phyloP scores from a whole-genome alignment of 2,888 invertebrate species.

The Tenthredo scrophulariae region DNA sequence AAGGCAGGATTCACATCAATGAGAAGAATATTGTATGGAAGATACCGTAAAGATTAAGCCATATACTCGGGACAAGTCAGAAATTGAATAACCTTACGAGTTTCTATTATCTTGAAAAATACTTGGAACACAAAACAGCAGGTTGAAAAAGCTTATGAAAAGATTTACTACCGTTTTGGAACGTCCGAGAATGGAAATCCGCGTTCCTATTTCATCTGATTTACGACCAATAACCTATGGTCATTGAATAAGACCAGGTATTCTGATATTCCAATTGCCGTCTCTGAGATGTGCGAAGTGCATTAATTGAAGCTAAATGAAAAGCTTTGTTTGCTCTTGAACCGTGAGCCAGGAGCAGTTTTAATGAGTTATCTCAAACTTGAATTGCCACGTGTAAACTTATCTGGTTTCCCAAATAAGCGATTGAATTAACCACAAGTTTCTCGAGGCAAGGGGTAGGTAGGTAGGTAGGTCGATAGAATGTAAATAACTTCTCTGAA shows the following conservation, averaged over 20 bases:
- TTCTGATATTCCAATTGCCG: neutral
- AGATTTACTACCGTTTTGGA: neutral
- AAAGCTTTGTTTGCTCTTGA: neutral
- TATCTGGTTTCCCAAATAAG: constrained; percentile 21
- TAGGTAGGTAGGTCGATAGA: neutral
- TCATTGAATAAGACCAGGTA: neutral
- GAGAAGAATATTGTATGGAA: constrained; percentile 21
- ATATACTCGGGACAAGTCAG: constrained; percentile 22
- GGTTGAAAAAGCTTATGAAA: constrained; percentile 6
- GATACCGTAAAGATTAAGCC: constrained; percentile 37
- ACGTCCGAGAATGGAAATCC: constrained; percentile 1
- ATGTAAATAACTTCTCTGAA: constrained; percentile 38
- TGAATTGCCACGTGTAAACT: neutral
- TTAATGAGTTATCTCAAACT: neutral
- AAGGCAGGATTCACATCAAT: constrained; percentile 32
- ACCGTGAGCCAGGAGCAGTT: neutral
- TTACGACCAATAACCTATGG: constrained; percentile 15
- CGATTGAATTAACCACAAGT: constrained; percentile 32
- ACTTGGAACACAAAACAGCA: neutral
- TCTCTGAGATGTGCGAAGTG: neutral
- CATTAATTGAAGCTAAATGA: neutral
- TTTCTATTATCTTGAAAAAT: neutral
- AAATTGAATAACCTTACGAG: constrained; percentile 30
- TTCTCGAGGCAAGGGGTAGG: neutral
- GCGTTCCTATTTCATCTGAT: neutral